A percentile compares a stretch with the other conserved stretches of the same genome.
Conservation (phyloP, 2,797 vertebrate genomes). For the Gambusia yucatana region DNA sequence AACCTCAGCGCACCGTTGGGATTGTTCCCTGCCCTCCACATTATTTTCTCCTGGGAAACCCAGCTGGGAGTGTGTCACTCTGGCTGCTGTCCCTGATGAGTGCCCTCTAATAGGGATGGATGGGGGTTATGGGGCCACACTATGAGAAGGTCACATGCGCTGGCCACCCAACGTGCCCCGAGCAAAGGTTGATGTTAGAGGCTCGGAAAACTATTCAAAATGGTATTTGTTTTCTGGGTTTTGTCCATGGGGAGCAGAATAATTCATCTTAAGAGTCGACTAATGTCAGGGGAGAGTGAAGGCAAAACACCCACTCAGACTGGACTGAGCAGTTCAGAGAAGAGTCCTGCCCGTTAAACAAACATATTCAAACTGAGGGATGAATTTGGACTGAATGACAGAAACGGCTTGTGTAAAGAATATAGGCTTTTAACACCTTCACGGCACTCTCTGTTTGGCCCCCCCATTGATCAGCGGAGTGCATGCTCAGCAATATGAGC, state of each 20-base stretch:
- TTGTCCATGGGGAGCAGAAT: conserved; percentile 36
- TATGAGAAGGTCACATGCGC: conserved; percentile 70
- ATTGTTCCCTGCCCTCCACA: conserved; percentile 52
- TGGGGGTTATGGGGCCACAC: conserved; percentile 62
- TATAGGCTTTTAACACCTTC: conserved; percentile 5
- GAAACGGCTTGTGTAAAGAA: conserved; percentile 16
- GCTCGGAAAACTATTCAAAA: conserved; percentile 56
- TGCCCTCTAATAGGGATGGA: conserved; percentile 79
- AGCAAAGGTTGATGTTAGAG: conserved; percentile 52
- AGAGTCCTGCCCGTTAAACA: conserved; percentile 21
- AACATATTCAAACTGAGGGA: conserved; percentile 10
- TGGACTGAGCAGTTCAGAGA: conserved; percentile 6
- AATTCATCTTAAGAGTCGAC: conserved; percentile 36
- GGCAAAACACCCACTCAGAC: conserved; percentile 14
- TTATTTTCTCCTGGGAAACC: conserved; percentile 69
- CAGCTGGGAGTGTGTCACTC: conserved; percentile 72
- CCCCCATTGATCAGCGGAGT: conserved; percentile 14
- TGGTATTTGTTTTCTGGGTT: conserved; percentile 58
- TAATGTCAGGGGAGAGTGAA: conserved; percentile 22
- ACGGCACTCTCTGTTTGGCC: not conserved
- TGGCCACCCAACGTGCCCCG: conserved; percentile 67
- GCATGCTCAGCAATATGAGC: conserved; percentile 6
- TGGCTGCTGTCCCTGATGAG: conserved; percentile 69
- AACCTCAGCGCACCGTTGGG: conserved; percentile 54
- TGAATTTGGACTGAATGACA: conserved; percentile 16